Evolutionary conservation across 2,113 vertebrate species (phyloP).

Genomic region (Crypturellus undulatus): DNA sequence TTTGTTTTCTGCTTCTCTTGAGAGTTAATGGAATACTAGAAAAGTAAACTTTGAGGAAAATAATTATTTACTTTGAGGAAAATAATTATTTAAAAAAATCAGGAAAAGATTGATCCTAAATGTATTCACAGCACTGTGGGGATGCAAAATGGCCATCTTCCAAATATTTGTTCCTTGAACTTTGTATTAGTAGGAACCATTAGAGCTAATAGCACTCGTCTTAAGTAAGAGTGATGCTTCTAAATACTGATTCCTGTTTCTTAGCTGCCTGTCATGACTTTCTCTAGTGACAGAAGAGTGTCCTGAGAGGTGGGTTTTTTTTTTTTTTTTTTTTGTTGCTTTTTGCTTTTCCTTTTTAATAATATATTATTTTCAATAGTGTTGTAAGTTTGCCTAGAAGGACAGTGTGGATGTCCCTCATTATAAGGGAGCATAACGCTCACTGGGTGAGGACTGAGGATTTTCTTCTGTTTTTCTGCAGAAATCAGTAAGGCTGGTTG

Average conservation of each 20-base stretch:
- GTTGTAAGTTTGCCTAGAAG: not conserved
- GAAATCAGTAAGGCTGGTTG: slow-evolving; percentile 94
- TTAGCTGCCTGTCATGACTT: fast-evolving
- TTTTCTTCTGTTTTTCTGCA: slow-evolving; percentile 58
- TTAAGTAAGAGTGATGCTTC: not conserved
- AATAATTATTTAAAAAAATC: not conserved
- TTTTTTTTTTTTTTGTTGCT: too few species aligned
- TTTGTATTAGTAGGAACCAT: not conserved
- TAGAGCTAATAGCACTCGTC: not conserved
- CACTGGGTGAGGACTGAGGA: not conserved
- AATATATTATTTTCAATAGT: not conserved
- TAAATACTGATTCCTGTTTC: not conserved
- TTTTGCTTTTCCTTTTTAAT: not conserved
- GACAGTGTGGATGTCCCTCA: not conserved
- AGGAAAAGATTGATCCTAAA: not conserved
- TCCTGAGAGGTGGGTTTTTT: not conserved
- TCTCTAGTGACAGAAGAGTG: not conserved
- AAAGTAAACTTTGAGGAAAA: not conserved
- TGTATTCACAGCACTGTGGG: not conserved
- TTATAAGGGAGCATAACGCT: not conserved
- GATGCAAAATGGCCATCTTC: not conserved
- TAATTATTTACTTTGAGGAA: not conserved
- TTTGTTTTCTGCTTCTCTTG: not conserved
- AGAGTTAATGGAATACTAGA: not conserved
- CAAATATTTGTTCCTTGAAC: not conserved